Evolutionary conservation across 2,888 invertebrate species (phyloP).

Genomic region (Pediacus dermestoides): DNA sequence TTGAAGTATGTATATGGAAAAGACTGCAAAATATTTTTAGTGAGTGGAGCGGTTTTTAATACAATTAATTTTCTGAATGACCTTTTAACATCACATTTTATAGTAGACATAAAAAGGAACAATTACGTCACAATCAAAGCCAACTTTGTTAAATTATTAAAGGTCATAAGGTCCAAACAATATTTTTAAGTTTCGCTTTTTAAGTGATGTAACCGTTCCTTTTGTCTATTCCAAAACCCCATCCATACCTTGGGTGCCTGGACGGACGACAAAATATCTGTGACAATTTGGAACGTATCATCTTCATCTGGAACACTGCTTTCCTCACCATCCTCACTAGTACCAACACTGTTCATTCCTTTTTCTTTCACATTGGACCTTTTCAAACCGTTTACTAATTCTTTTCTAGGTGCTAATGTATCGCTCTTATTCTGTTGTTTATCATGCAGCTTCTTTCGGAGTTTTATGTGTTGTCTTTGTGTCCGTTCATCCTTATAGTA

Average conservation of each 20-base stretch:
- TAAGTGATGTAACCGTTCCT: no score
- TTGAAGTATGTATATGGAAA: no score
- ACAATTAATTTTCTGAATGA: no score
- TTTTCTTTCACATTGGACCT: conserved; percentile 46
- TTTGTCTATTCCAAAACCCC: no score
- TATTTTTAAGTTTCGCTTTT: no score
- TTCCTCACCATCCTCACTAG: conserved; percentile 77
- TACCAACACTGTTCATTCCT: conserved; percentile 60
- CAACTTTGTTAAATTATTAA: no score
- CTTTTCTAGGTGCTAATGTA: conserved; percentile 58
- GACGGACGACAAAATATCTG: conserved; percentile 70
- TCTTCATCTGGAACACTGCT: conserved; percentile 72
- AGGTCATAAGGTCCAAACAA: no score
- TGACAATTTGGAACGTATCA: conserved; percentile 63
- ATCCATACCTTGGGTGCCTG: conserved; percentile 67
- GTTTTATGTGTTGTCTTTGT: conserved; percentile 72
- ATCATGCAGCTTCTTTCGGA: conserved; percentile 69
- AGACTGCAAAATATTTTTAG: no score
- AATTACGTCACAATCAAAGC: no score
- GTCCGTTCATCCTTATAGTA: conserved; percentile 77
- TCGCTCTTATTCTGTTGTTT: conserved; percentile 41
- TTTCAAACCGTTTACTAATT: conserved; percentile 56
- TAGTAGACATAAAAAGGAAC: no score
- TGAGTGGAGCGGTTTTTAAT: no score
- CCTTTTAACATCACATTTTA: no score